These are phyloP conservation scores for Simalia tracyae DNA, from an alignment of 2,797 vertebrate genomes.

Conservation along the genomic window DNA sequence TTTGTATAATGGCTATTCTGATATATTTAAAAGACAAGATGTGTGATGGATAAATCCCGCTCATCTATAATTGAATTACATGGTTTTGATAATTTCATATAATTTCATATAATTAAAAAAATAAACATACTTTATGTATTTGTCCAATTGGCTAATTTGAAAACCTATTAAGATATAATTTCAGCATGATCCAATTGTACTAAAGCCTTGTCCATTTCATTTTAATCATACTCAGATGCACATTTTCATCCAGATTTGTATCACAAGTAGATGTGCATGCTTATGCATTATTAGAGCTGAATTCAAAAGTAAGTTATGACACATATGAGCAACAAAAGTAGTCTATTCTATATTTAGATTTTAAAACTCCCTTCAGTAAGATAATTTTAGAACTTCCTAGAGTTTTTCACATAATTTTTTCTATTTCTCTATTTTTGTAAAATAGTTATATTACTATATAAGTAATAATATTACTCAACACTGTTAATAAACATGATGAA, in stretches of 20 bases:
- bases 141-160: background rate
- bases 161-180: background rate
- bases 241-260: background rate
- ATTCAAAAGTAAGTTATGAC: background rate
- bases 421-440: background rate
- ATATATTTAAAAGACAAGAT: background rate
- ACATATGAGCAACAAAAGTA: background rate
- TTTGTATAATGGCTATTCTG: background rate
- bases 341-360: background rate
- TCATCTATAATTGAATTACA: background rate
- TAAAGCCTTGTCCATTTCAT: background rate
- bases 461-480: background rate
- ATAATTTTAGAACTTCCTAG: background rate
- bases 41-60: background rate
- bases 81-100: background rate
- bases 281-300: background rate
- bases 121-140: background rate
- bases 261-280: background rate
- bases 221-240: background rate
- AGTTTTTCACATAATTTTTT: background rate
- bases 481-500: background rate
- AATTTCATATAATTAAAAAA: background rate
- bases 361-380: background rate
- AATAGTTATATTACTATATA: background rate
- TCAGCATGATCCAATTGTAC: background rate